Percentiles rank a stretch among this genome's conserved stretches.
Conservation (phyloP, 2,113 vertebrate genomes). For the Nipponia nippon region DNA sequence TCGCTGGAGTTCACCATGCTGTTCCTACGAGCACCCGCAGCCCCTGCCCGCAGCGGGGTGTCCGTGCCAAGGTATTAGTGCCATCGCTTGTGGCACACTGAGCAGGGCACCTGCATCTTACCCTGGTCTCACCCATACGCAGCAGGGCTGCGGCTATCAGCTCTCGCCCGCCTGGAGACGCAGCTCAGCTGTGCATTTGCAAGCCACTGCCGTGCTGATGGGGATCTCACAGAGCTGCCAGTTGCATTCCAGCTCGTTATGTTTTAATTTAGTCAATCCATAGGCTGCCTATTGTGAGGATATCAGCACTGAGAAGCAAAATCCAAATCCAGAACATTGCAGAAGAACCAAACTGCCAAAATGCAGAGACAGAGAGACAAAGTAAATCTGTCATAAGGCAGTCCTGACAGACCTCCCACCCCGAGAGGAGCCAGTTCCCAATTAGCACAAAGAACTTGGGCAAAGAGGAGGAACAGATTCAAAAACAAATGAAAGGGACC, state of each 20-base stretch:
- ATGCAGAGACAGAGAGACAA: slow-evolving; percentile 58
- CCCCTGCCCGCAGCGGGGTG: rapidly evolving
- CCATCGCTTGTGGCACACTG: rapidly evolving
- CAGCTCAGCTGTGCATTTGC: not conserved
- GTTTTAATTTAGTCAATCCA: slow-evolving; percentile 68
- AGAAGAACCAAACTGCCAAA: slow-evolving; percentile 64
- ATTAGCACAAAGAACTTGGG: slow-evolving; percentile 58
- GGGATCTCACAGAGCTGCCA: slow-evolving; percentile 47
- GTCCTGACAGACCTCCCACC: slow-evolving; percentile 65
- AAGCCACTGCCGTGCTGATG: not conserved
- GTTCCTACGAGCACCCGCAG: rapidly evolving
- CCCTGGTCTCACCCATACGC: not conserved
- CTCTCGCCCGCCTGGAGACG: rapidly evolving
- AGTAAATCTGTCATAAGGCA: slow-evolving; percentile 65
- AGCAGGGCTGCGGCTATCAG: not conserved
- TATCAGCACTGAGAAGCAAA: slow-evolving; percentile 37
- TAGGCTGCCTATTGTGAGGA: slow-evolving; percentile 64
- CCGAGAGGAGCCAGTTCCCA: slow-evolving; percentile 64
- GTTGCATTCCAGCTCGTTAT: slow-evolving; percentile 50
- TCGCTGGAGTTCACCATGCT: not conserved
- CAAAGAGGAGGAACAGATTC: slow-evolving; percentile 56
- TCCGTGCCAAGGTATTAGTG: not conserved
- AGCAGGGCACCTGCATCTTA: not conserved
- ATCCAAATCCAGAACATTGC: slow-evolving; percentile 61
- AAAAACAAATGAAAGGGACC: slow-evolving; percentile 68